Percentiles rank a stretch among this genome's conserved stretches.
Conservation (phyloP, 2,113 vertebrate species). For the Kobus ellipsiprymnus region DNA sequence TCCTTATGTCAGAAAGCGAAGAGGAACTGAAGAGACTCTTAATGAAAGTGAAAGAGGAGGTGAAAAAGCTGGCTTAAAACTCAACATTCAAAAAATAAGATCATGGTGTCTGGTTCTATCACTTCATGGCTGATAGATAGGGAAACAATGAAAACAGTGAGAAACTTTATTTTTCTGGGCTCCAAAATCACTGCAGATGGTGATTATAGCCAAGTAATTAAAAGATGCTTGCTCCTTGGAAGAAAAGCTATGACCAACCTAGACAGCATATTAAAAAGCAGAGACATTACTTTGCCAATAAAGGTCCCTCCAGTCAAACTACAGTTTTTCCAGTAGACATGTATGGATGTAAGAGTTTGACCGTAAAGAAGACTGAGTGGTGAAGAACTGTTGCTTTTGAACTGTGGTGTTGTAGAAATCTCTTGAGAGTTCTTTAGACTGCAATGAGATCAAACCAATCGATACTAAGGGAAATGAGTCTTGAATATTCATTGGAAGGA, state of each 20-base stretch:
- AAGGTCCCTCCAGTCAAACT: neutral
- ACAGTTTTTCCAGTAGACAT: neutral
- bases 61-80: neutral
- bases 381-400: neutral
- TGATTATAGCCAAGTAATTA: neutral
- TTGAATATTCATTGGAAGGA: neutral
- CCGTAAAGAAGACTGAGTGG: neutral
- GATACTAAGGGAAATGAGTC: neutral
- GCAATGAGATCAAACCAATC: neutral
- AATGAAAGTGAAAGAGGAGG: neutral
- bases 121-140: neutral
- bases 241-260: neutral
- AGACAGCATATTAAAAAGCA: neutral
- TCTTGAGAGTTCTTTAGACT: neutral
- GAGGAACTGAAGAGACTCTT: neutral
- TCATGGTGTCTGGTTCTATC: neutral
- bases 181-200: neutral
- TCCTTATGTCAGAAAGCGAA: neutral
- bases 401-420: neutral
- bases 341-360: neutral
- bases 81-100: neutral
- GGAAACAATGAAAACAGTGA: neutral
- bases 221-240: neutral
- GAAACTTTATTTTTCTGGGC: neutral
- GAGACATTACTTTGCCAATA: neutral